Conservation (phyloP, 2,113 vertebrate species). For the Phalacrocorax brasilianus region DNA sequence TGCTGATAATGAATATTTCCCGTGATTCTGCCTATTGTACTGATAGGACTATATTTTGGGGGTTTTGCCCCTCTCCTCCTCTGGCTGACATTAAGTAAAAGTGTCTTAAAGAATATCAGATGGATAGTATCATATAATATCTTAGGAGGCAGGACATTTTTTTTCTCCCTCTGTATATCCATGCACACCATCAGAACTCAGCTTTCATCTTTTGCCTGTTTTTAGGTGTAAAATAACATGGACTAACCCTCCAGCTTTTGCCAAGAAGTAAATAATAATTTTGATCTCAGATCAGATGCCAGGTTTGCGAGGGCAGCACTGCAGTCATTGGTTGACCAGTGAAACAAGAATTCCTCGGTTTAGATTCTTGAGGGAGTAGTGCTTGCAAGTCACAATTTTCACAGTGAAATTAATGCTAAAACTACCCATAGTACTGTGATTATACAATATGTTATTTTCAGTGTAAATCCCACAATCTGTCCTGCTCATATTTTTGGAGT, state of each 20-base stretch:
- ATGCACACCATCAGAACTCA: background rate
- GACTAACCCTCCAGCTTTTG: background rate
- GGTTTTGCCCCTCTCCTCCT: background rate
- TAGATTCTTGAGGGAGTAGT: background rate
- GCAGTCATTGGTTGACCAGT: background rate
- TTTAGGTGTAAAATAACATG: background rate
- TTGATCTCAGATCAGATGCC: slow-evolving; percentile 4
- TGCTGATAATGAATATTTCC: background rate
- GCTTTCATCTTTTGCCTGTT: background rate
- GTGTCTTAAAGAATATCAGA: background rate
- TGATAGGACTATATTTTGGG: background rate
- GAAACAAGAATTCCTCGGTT: background rate
- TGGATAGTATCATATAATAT: background rate
- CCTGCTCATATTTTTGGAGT: slow-evolving; percentile 14
- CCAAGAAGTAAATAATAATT: slow-evolving; percentile 15
- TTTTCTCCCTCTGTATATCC: background rate
- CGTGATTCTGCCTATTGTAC: background rate
- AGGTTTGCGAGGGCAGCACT: background rate
- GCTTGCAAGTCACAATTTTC: background rate
- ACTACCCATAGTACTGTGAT: background rate
- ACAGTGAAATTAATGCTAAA: background rate
- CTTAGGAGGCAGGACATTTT: background rate
- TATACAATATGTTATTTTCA: background rate
- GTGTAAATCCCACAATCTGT: background rate
- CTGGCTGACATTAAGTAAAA: background rate